Evolutionary conservation across 2,888 invertebrate genomes (phyloP), one percentile per base, ranked within the genome.

Genomic region (Plagiodera versicolora): DNA sequence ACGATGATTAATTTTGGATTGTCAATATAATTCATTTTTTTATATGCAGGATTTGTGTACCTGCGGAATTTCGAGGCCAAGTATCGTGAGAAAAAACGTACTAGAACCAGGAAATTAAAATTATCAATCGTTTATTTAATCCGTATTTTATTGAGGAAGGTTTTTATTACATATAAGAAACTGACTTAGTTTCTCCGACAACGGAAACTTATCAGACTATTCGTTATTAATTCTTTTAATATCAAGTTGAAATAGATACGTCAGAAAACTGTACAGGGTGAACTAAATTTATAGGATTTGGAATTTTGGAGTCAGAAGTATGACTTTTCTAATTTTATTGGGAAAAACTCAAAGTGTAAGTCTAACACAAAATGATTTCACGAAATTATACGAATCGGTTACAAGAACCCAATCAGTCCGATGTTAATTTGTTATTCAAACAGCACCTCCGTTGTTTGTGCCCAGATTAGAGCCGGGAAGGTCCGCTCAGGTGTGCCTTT

Each of bases 401-500:
- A 39, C n/a, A n/a, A 14, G 6, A 39, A 39, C 3, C n/a, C 14
- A n/a, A 39, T 39, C 39, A 39, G 39, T n/a, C 4, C 11, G 39
- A 39, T 39, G 39, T 39, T 14, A 39, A 39, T 39, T 39, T 39
- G 39, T 39, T 14, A 39, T 14, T 39, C 53, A n/a, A 53, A 32
- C 18, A 52, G 19, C 16, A 39, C 4, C 39, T 39, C 19, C 14
- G 53, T 44, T 44, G 44, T 53, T 53, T 44, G 28, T 24, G 24
- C 44, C 45, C 24, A 44, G 44, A 19, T 16, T 44, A 53, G 24
- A 53, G 17, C 44, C 44, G 32, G 39, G 6, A 44, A 14, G 53
- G 44, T 39, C 39, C 53, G 44, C 19, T 53, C 53, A 44, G 53
- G 53, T 53, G 28, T 44, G 24, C 44, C 53, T 53, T 44, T 53